phyloP scores from a whole-genome alignment of 1,140 invertebrate genomes.

The Cotesia glomerata region DNA sequence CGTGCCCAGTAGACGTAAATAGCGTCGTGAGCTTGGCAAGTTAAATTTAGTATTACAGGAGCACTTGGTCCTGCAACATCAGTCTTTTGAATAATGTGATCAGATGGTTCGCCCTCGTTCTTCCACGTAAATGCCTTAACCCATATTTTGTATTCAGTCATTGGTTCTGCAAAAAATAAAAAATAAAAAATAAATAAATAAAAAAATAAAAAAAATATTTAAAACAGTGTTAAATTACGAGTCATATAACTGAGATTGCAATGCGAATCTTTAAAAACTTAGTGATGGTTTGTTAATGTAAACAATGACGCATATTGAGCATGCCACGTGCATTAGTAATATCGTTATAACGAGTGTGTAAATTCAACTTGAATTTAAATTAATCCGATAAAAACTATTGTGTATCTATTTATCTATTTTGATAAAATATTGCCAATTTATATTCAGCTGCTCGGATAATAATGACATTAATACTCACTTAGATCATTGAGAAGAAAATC shows the following conservation, averaged over 20 bases:
- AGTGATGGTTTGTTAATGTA: not conserved
- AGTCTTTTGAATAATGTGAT: conserved; percentile 74
- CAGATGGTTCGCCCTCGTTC: conserved; percentile 77
- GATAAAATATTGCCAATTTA: too few relatives aligned
- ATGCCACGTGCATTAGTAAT: conserved; percentile 13
- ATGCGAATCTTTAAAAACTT: not conserved
- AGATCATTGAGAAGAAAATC: conserved; percentile 68
- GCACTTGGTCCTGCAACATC: conserved; percentile 82
- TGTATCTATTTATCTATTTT: too few relatives aligned
- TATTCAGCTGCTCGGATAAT: too few relatives aligned
- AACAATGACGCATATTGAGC: conserved; percentile 4
- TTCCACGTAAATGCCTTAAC: conserved; percentile 79
- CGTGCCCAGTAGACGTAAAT: conserved; percentile 82
- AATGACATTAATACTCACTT: conserved; percentile 64
- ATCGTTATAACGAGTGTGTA: conserved; percentile 1
- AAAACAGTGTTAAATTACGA: not conserved
- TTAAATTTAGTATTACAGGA: conserved; percentile 80
- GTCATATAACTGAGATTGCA: not conserved
- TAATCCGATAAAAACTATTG: not conserved
- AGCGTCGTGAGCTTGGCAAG: conserved; percentile 78
- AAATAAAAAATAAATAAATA: not conserved
- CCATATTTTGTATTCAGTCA: conserved; percentile 85
- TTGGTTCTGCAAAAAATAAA: conserved; percentile 71
- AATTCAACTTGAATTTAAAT: conserved; percentile 7
- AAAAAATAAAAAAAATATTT: not conserved